These are phyloP conservation scores for Leucoptera coffeella DNA, from an alignment of 2,888 invertebrate species.

Conservation along the genomic window DNA sequence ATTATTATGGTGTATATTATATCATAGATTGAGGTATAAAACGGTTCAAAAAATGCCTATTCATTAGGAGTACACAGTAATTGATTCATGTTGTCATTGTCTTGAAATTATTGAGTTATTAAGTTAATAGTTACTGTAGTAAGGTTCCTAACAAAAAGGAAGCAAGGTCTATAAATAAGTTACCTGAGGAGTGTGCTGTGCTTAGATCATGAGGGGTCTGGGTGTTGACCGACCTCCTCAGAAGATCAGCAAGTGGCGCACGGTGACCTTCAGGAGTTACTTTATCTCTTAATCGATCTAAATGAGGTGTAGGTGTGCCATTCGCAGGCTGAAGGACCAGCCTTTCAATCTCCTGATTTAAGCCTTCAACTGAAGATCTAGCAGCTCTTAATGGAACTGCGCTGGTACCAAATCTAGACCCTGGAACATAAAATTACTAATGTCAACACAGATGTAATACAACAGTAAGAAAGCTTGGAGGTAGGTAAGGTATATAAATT, in stretches of 20 bases:
- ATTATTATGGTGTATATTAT: too few relatives aligned
- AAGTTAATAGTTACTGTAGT: too few relatives aligned
- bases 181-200: constrained; percentile 67
- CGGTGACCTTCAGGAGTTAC: constrained; percentile 81
- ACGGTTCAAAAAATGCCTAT: too few relatives aligned
- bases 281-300: constrained; percentile 56
- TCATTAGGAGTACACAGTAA: too few relatives aligned
- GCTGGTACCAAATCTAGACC: constrained; percentile 38
- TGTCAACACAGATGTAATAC: too few relatives aligned
- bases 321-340: constrained; percentile 59
- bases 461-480: too few relatives aligned
- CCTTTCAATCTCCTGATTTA: constrained; percentile 82
- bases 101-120: background rate
- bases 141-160: too few relatives aligned
- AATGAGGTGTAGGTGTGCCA: constrained; percentile 39
- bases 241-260: constrained; percentile 73
- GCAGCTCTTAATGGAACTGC: constrained; percentile 60
- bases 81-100: background rate
- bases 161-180: constrained; percentile 1
- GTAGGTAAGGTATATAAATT: too few relatives aligned
- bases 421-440: constrained; percentile 16
- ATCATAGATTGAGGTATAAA: too few relatives aligned
- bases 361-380: constrained; percentile 78
- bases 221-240: constrained; percentile 73
- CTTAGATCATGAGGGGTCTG: constrained; percentile 74